Conservation (phyloP, 2,888 invertebrate species). For the Schizaphis graminum region DNA sequence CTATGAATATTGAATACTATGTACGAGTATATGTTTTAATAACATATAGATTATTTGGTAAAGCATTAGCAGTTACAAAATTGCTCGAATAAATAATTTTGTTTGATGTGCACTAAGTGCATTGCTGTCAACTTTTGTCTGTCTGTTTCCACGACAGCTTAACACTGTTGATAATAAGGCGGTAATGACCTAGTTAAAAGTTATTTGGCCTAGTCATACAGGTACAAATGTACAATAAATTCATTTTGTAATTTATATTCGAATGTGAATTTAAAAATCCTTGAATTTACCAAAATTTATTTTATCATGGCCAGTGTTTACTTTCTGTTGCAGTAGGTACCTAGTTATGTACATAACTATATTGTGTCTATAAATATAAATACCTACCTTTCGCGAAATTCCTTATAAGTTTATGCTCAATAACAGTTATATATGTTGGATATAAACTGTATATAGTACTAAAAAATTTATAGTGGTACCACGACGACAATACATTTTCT, state of each 20-base stretch:
- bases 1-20: background rate
- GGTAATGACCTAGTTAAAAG: constrained; percentile 51
- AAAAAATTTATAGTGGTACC: background rate
- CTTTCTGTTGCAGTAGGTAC: background rate
- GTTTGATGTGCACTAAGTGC: background rate
- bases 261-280: constrained; percentile 47
- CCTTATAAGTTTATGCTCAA: constrained; percentile 5
- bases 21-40: background rate
- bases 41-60: background rate
- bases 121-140: background rate
- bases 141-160: background rate
- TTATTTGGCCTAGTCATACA: constrained; percentile 39
- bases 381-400: background rate
- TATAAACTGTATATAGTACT: background rate
- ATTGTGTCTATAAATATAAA: background rate
- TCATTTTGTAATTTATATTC: constrained; percentile 38
- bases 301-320: constrained; percentile 18
- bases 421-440: background rate
- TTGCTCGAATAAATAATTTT: background rate
- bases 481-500: too few relatives aligned
- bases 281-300: constrained; percentile 54
- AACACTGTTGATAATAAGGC: constrained; percentile 8
- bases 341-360: background rate
- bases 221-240: constrained; percentile 23
- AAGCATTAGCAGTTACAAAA: background rate